Conservation (phyloP, 2,888 invertebrate species). For the Phaedon cochleariae region DNA sequence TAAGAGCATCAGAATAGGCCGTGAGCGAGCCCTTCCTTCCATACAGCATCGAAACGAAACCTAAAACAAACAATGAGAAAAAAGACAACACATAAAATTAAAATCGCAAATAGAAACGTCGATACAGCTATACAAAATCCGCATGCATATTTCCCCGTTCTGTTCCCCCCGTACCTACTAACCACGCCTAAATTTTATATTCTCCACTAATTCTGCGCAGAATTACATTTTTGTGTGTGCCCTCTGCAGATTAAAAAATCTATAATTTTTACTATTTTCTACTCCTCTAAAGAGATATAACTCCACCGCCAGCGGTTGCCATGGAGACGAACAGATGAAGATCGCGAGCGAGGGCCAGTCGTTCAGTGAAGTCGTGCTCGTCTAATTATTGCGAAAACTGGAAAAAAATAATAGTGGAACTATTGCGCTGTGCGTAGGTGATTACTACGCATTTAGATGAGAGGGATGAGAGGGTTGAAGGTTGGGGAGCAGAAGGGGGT, state of each 20-base stretch:
- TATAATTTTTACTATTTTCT: slow-evolving; percentile 59
- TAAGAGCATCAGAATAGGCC: no score
- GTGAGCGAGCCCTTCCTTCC: no score
- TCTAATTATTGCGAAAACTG: slow-evolving; percentile 45
- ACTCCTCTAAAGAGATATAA: slow-evolving; percentile 51
- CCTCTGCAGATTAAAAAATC: slow-evolving; percentile 59
- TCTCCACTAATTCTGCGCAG: slow-evolving; percentile 61
- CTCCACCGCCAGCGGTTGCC: slow-evolving; percentile 38
- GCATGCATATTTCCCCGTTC: slow-evolving; percentile 49
- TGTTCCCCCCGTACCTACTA: slow-evolving; percentile 33
- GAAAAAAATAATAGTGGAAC: slow-evolving; percentile 51
- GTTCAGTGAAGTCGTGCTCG: slow-evolving; percentile 42
- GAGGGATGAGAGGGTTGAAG: slow-evolving; percentile 51
- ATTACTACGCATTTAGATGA: slow-evolving; percentile 53
- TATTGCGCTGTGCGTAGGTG: slow-evolving; percentile 50
- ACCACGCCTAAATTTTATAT: slow-evolving; percentile 64
- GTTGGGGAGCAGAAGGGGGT: slow-evolving; percentile 29
- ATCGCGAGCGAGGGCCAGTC: slow-evolving; percentile 40
- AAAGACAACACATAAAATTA: slow-evolving; percentile 59
- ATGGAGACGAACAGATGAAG: slow-evolving; percentile 48
- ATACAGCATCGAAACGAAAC: not conserved
- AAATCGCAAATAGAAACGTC: slow-evolving; percentile 63
- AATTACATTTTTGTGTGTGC: slow-evolving; percentile 58
- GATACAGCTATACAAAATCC: slow-evolving; percentile 58
- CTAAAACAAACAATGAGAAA: slow-evolving; percentile 39